A percentile compares a stretch with the other conserved stretches of the same genome.
Evolutionary conservation across 2,888 invertebrate genomes (phyloP).

Genomic region (Caradrina kadenii): DNA sequence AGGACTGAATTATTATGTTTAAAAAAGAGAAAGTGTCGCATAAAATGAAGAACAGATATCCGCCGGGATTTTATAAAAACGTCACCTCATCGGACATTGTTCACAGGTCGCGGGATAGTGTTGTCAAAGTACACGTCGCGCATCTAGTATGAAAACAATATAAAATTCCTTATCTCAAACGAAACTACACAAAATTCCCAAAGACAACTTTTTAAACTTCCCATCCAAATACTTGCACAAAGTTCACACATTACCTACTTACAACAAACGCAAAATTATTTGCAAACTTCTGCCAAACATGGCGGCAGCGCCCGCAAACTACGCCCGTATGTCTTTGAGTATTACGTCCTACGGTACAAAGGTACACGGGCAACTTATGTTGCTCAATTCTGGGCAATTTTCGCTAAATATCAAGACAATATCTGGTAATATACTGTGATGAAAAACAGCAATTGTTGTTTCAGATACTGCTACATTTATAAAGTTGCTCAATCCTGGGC

Average conservation of each 20-base stretch:
- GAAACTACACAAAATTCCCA: conserved; percentile 14
- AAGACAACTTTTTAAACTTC: conserved; percentile 27
- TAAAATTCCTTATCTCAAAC: neutral
- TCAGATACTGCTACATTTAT: no score
- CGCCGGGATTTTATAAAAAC: conserved; percentile 69
- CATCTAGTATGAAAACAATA: neutral
- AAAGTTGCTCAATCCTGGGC: neutral
- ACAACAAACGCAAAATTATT: conserved; percentile 59
- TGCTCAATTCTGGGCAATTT: neutral
- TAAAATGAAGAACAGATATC: conserved; percentile 68
- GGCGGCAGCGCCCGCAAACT: conserved; percentile 40
- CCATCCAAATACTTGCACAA: conserved; percentile 27
- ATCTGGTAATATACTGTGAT: neutral
- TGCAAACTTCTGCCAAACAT: conserved; percentile 52
- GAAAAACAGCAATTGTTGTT: no score
- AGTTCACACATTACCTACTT: conserved; percentile 29
- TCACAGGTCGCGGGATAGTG: conserved; percentile 68
- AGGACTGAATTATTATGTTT: no score
- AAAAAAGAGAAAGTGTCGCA: conserved; percentile 59
- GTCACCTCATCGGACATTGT: conserved; percentile 72
- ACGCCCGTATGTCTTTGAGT: conserved; percentile 56
- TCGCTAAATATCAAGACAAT: neutral
- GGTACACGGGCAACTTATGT: conserved; percentile 12
- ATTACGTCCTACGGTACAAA: conserved; percentile 36
- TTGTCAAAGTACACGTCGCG: conserved; percentile 2